phyloP scores from a whole-genome alignment of 2,888 invertebrate genomes.

The Caenorhabditis virilis region DNA sequence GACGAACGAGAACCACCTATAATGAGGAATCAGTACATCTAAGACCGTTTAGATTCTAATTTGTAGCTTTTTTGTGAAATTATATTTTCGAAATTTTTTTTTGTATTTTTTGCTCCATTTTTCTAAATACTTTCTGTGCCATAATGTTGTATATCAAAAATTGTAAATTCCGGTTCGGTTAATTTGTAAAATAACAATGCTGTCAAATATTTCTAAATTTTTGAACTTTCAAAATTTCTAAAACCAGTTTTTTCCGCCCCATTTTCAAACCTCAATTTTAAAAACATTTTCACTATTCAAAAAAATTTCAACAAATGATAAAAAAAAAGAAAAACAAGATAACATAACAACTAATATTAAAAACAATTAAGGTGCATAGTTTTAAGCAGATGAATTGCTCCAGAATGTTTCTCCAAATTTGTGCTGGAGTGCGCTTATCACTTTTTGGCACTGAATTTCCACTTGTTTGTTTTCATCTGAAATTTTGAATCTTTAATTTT shows the following conservation, averaged over 20 bases:
- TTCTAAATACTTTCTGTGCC: not conserved
- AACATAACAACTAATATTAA: constrained; percentile 11
- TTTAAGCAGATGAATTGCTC: constrained; percentile 19
- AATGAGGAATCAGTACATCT: no score
- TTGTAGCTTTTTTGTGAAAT: not conserved
- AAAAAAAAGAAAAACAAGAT: not conserved
- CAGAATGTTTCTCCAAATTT: constrained; percentile 57
- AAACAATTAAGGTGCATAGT: constrained; percentile 1
- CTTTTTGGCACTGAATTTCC: constrained; percentile 57
- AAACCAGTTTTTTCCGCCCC: no score
- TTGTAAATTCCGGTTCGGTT: not conserved
- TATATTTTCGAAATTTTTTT: not conserved
- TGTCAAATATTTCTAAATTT: not conserved
- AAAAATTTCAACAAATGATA: not conserved
- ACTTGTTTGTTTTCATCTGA: constrained; percentile 60
- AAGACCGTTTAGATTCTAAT: no score
- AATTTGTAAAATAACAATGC: not conserved
- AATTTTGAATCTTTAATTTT: constrained; percentile 1
- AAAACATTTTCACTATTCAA: not conserved
- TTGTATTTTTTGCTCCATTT: not conserved
- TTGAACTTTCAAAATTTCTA: no score
- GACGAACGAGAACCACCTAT: no score
- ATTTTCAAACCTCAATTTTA: no score
- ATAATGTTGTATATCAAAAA: not conserved
- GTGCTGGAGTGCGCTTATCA: constrained; percentile 52